Base-by-base conservation (phyloP, 2,113 vertebrate genomes). In the Octodon degus region DNA sequence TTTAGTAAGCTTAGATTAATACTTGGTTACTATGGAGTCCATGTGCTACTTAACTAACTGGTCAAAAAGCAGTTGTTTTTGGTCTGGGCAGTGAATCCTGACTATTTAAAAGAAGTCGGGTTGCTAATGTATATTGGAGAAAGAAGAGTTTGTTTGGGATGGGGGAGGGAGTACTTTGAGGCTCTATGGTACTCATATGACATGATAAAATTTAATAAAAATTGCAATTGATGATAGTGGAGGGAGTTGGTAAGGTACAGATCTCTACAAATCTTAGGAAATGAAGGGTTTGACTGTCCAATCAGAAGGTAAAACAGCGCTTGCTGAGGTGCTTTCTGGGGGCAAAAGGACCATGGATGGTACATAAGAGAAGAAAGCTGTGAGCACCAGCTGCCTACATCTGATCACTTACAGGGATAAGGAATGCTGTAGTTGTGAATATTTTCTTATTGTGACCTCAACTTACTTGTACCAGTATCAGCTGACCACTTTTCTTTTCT, bases 171-270 rank as follows among this genome's bases (percentile, higher is more conserved):
- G n/a, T 70, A 70, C 3, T 79, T 63, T n/a, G 27, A 76, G 25
- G 22, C 11, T 60, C 50, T 50, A 81, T n/a, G 25, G 27, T 32
- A 13, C 24, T 84, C 5, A 5, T 55, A 79, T 20, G 1, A 32
- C 19, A 14, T 6, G 12, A 84, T 43, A 79, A 24, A 87, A 76
- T 91, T 93, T 76, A 95, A 86, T 90, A 74, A 72, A 83, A 91
- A 50, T 22, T 65, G 24, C 37, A 86, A 20, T 5, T 47, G 43
- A 50, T 2, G 5, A 30, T 24, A 43, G 37, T 58, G 47, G 8
- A 34, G 70, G 30, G 16, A 24, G 14, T 24, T 2, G 43, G 82
- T 74, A 65, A 74, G 6, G 30, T 40, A 50, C 22, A 67, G 12
- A 68, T 0, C 13, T 27, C 76, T 6, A 76, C 40, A 76, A 43